A percentile compares a stretch with the other conserved stretches of the same genome.
Conservation (phyloP, 2,888 invertebrate species). For the Heliconius ethilla region DNA sequence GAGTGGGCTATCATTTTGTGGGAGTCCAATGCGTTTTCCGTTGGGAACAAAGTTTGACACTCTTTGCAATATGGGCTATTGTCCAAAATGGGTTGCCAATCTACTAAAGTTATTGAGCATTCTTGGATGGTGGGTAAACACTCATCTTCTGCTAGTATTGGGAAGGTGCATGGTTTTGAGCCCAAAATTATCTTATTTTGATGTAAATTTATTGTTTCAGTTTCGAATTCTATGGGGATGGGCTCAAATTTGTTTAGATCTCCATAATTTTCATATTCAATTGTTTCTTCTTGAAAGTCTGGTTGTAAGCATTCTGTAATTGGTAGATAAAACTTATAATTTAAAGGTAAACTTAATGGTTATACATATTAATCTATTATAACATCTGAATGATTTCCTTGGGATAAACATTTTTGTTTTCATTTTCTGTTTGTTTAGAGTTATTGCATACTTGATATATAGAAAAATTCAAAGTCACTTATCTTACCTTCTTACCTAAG, state of each 20-base stretch:
- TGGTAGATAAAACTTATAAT: neutral
- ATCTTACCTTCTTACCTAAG: too few species aligned
- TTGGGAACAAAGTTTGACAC: slow-evolving; percentile 43
- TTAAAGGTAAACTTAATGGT: neutral
- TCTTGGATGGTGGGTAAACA: slow-evolving; percentile 26
- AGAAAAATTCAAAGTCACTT: too few species aligned
- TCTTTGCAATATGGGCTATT: slow-evolving; percentile 38
- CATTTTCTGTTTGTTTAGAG: too few species aligned
- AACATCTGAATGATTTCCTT: too few species aligned
- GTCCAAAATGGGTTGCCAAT: slow-evolving; percentile 37
- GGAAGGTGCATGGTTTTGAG: slow-evolving; percentile 19
- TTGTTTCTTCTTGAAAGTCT: neutral
- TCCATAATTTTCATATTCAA: neutral
- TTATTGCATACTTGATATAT: too few species aligned
- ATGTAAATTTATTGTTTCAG: neutral
- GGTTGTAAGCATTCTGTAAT: neutral
- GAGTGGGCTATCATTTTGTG: slow-evolving; percentile 45
- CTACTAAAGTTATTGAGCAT: slow-evolving; percentile 37
- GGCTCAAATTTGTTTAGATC: neutral
- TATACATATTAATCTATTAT: neutral
- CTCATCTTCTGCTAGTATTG: slow-evolving; percentile 10
- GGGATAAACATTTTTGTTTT: too few species aligned
- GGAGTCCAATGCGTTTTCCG: slow-evolving; percentile 40
- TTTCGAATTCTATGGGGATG: neutral
- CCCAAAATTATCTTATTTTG: slow-evolving; percentile 41